These are phyloP conservation scores for Odontesthes bonariensis DNA, from an alignment of 2,113 vertebrate species.

Conservation along the genomic window DNA sequence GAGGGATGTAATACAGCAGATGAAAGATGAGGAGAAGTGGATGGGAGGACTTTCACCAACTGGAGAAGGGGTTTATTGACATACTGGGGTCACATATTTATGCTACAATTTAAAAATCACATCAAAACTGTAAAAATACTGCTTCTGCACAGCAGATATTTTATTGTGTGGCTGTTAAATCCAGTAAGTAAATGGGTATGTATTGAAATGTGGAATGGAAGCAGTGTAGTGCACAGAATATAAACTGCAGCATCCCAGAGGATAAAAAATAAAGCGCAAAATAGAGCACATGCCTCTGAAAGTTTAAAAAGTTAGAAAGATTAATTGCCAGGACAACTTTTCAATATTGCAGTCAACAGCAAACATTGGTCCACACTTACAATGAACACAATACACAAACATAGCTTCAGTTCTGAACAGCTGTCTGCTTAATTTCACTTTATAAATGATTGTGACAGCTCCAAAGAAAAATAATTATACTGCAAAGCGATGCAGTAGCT, in stretches of 20 bases:
- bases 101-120: slow-evolving; percentile 67
- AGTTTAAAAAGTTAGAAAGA: slow-evolving; percentile 8
- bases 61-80: slow-evolving; percentile 72
- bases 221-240: slow-evolving; percentile 10
- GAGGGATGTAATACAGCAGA: slow-evolving; percentile 51
- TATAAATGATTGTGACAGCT: slow-evolving; percentile 43
- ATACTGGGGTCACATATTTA: slow-evolving; percentile 65
- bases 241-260: neutral
- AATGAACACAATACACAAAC: slow-evolving; percentile 12
- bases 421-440: slow-evolving; percentile 2
- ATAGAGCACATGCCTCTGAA: neutral
- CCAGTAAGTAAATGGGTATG: slow-evolving; percentile 41
- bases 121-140: slow-evolving; percentile 68
- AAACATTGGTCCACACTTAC: neutral
- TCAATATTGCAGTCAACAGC: slow-evolving; percentile 15
- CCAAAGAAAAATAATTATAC: slow-evolving; percentile 6
- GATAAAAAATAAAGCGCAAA: slow-evolving; percentile 2
- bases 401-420: slow-evolving; percentile 7
- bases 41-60: slow-evolving; percentile 68
- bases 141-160: slow-evolving; percentile 43
- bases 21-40: slow-evolving; percentile 69
- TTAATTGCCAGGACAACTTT: slow-evolving; percentile 3
- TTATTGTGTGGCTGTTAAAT: slow-evolving; percentile 59
- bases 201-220: slow-evolving; percentile 55
- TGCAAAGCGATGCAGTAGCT: slow-evolving; percentile 25